A percentile compares a stretch with the other conserved stretches of the same genome.
phyloP scores from a whole-genome alignment of 2,888 invertebrate species.

The Catocala nupta region DNA sequence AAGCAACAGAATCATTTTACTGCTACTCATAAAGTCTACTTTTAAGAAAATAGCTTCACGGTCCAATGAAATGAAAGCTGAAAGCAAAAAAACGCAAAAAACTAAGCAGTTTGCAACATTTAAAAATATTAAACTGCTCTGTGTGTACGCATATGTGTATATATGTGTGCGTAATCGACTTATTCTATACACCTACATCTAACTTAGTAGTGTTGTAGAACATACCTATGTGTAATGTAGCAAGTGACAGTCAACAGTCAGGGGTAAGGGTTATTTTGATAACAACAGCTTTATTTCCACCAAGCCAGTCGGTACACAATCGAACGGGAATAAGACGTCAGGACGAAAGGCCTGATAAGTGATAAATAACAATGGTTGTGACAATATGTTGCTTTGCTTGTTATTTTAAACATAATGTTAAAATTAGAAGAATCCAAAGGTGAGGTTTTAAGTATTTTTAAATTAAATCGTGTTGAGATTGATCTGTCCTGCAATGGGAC shows the following conservation, averaged over 20 bases:
- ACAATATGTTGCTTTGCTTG: slow-evolving; percentile 21
- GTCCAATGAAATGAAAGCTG: too few relatives aligned
- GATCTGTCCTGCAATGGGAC: too few relatives aligned
- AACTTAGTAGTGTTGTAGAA: background rate
- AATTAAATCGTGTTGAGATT: too few relatives aligned
- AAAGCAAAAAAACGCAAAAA: too few relatives aligned
- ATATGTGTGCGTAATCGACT: too few relatives aligned
- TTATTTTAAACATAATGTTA: slow-evolving; percentile 17
- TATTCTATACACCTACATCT: too few relatives aligned
- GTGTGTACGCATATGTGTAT: too few relatives aligned
- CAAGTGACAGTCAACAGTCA: slow-evolving; percentile 2
- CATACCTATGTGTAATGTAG: background rate
- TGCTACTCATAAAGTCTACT: too few relatives aligned
- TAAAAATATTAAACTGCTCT: too few relatives aligned
- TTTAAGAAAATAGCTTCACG: too few relatives aligned
- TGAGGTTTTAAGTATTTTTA: slow-evolving; percentile 8
- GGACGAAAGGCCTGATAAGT: slow-evolving; percentile 17
- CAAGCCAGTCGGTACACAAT: slow-evolving; percentile 36
- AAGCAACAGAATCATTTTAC: too few relatives aligned
- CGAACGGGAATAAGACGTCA: slow-evolving; percentile 39
- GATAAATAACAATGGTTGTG: slow-evolving; percentile 7
- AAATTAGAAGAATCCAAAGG: slow-evolving; percentile 25
- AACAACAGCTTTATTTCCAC: slow-evolving; percentile 36
- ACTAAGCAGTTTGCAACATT: too few relatives aligned
- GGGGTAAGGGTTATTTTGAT: slow-evolving; percentile 53